Evolutionary conservation across 2,113 vertebrate species (phyloP).

Genomic region (Eidolon helvum): DNA sequence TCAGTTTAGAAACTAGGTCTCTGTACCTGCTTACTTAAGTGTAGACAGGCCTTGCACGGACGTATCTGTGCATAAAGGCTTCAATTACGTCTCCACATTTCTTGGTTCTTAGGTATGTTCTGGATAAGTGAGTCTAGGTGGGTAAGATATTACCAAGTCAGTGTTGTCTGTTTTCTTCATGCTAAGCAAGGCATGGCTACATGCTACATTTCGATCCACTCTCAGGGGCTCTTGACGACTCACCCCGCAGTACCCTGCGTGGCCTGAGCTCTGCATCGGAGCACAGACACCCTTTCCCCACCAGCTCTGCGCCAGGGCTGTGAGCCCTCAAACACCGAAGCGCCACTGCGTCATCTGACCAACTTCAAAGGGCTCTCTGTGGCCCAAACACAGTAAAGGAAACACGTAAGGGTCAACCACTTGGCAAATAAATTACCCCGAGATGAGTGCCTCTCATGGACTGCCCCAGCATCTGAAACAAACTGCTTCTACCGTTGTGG

Average conservation of each 20-base stretch:
- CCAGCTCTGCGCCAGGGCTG: fast-evolving
- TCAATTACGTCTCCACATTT: not conserved
- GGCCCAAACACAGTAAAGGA: not conserved
- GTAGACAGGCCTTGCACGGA: not conserved
- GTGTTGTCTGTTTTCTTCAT: not conserved
- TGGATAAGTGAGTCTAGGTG: not conserved
- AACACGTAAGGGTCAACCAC: not conserved
- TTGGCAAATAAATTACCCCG: not conserved
- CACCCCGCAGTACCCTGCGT: fast-evolving
- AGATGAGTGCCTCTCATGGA: not conserved
- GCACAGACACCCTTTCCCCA: not conserved
- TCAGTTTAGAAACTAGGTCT: conserved; percentile 31
- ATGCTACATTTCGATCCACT: not conserved
- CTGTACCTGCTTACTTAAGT: not conserved
- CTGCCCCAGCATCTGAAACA: not conserved
- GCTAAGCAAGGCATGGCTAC: not conserved
- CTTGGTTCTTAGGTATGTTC: not conserved
- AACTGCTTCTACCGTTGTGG: not conserved
- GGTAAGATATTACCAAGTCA: not conserved
- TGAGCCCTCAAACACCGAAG: not conserved
- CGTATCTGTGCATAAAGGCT: not conserved
- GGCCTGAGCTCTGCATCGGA: fast-evolving
- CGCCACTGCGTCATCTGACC: not conserved
- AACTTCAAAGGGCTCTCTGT: not conserved
- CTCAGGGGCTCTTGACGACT: not conserved